A percentile compares a stretch with the other conserved stretches of the same genome.
phyloP scores from a whole-genome alignment of 1,140 invertebrate genomes.

The Trinorchestia longiramus region DNA sequence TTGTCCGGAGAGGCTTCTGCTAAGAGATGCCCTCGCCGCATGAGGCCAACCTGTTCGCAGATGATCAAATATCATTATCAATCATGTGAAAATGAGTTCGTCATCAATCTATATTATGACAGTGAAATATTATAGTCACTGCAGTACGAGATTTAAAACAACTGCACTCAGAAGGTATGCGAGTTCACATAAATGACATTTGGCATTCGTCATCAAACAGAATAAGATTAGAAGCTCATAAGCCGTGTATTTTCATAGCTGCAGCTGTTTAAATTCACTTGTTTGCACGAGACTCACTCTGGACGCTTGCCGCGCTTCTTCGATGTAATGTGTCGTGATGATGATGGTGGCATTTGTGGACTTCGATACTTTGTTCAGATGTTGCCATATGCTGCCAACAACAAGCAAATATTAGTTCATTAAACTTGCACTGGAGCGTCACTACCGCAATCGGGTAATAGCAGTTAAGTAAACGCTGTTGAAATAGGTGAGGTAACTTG shows the following conservation, averaged over 20 bases:
- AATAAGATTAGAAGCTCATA: neutral
- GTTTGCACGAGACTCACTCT: slow-evolving; percentile 75
- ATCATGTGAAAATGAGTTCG: neutral
- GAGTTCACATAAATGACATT: neutral
- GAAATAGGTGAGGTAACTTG: neutral
- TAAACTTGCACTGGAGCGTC: neutral
- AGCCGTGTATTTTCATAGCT: neutral
- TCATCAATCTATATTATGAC: neutral
- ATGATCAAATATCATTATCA: neutral
- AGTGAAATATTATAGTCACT: neutral
- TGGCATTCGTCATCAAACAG: neutral
- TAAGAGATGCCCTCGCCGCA: slow-evolving; percentile 90
- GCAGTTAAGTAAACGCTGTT: neutral
- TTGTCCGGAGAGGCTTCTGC: slow-evolving; percentile 92
- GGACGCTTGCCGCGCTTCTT: slow-evolving; percentile 90
- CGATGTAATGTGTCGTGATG: slow-evolving; percentile 94
- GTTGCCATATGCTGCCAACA: slow-evolving; percentile 87
- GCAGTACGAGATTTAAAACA: neutral
- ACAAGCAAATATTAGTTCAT: slow-evolving; percentile 23
- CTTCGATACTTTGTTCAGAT: slow-evolving; percentile 85
- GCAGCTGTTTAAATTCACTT: slow-evolving; percentile 24
- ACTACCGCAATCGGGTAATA: neutral
- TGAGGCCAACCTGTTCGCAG: slow-evolving; percentile 78
- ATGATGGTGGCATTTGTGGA: slow-evolving; percentile 89
- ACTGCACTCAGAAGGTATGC: neutral